These are phyloP conservation scores for Catharus bicknelli DNA, from an alignment of 2,113 vertebrate genomes.

Conservation along the genomic window DNA sequence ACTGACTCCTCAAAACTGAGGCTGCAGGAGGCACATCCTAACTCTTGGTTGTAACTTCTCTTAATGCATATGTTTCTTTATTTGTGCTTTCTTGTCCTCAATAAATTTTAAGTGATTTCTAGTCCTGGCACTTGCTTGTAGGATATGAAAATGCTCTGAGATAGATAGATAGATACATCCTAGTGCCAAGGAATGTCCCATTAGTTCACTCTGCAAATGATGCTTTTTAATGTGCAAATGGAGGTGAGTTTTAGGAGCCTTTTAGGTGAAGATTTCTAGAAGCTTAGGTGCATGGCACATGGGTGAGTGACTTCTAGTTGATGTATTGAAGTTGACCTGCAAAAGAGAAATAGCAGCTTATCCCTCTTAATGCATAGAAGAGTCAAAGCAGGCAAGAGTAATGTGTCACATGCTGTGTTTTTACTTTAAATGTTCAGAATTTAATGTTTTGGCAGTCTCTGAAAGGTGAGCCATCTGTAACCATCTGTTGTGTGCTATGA, in stretches of 20 bases:
- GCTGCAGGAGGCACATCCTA: constrained; percentile 20
- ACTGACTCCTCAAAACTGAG: constrained; percentile 48
- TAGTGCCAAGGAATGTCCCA: neutral
- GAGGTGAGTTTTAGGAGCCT: constrained; percentile 59
- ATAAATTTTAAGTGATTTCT: constrained; percentile 24
- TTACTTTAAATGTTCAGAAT: neutral
- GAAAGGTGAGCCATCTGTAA: neutral
- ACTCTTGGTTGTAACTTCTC: constrained; percentile 24
- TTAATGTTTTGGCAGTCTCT: neutral
- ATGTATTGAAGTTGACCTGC: constrained; percentile 67
- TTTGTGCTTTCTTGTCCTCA: constrained; percentile 43
- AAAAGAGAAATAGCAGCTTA: constrained; percentile 49
- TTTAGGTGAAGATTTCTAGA: constrained; percentile 70
- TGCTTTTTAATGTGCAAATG: neutral
- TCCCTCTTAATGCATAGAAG: neutral
- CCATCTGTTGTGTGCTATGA: rapidly evolving
- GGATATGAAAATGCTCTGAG: constrained; percentile 37
- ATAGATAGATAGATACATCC: neutral
- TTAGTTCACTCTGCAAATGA: constrained; percentile 14
- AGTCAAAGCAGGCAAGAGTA: neutral
- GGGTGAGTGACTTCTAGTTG: constrained; percentile 43
- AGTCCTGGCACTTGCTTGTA: constrained; percentile 19
- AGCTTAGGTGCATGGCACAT: constrained; percentile 73
- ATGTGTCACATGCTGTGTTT: neutral
- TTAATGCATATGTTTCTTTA: neutral